phyloP scores from a whole-genome alignment of 2,113 vertebrate species.

The Ondatra zibethicus region DNA sequence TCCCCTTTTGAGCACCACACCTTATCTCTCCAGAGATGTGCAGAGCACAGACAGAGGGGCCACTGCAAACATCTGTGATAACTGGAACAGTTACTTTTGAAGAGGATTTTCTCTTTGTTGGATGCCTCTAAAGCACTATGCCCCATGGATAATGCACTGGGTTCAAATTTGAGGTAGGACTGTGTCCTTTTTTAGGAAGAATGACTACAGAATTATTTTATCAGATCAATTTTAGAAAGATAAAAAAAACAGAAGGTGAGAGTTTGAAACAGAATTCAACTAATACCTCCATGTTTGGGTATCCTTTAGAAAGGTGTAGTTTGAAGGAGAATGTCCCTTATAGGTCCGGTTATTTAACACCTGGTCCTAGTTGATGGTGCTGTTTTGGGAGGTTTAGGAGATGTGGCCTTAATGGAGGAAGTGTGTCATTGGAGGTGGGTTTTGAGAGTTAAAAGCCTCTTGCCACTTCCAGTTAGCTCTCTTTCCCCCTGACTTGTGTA shows the following conservation, averaged over 20 bases:
- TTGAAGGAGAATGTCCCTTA: background rate
- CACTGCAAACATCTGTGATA: background rate
- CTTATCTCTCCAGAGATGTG: background rate
- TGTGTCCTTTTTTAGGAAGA: background rate
- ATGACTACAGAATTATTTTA: background rate
- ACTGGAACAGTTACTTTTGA: background rate
- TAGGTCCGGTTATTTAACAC: background rate
- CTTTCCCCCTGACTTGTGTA: background rate
- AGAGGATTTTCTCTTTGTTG: slow-evolving; percentile 7
- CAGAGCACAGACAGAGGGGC: background rate
- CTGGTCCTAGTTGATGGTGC: background rate
- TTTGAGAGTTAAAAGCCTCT: background rate
- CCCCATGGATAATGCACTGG: background rate
- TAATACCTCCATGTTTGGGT: background rate
- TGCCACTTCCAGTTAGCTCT: background rate
- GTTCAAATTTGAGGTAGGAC: background rate
- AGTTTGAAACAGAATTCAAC: background rate
- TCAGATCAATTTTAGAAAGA: background rate
- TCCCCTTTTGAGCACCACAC: background rate
- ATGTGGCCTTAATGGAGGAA: background rate
- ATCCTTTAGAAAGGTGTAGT: background rate
- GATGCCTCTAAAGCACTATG: background rate
- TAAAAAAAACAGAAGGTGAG: background rate
- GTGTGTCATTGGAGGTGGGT: background rate
- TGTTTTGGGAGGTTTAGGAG: background rate